Base-by-base conservation (phyloP, 23 tunicate genomes). In the Halocynthia roretzi region DNA sequence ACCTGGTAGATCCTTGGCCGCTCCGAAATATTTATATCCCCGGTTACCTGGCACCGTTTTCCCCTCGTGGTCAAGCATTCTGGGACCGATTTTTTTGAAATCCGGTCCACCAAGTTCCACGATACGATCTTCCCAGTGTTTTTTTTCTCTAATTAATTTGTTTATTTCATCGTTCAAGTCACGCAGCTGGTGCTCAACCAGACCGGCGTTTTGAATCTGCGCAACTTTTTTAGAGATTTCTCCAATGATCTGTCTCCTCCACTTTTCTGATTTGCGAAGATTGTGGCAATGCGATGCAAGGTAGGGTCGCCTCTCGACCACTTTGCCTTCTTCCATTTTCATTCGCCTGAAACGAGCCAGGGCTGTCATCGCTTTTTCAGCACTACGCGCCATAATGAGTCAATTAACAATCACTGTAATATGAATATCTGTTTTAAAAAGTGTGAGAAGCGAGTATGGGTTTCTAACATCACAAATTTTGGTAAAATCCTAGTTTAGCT, bases 191-290 rank as follows among this genome's bases (percentile, higher is more conserved):
- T 92, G 94, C 57, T 89, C 96, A 14, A 78, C 62, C 7, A 96
- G 77, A 11, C 99, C 99, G 75, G 99, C 99, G 52, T 96, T 96
- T 82, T 96, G 99, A 56, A 96, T 96, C 67, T 96, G 99, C n/a
- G 99, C 82, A 70, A 96, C 96, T 90, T 96, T 96, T 63, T 87
- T 80, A 7, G 99, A 96, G 9, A 96, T 80, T 76, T 96, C 99
- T 7, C 96, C 97, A 62, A 96, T 76, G 63, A 90, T 96, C 75
- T 96, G 92, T 14, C 99, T 77, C 8, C 99, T 73, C 99, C 99
- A 96, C 75, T 92, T 87, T 54, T 89, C 90, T 80, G 98, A 89
- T 75, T 92, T 92, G 54, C 82, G 70, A 51, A 92, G 51, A 70
- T 71, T 82, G 80, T 70, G 62, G 54, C 99, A 96, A 31, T 89